Evolutionary conservation across 2,797 vertebrate genomes (phyloP), one percentile per base, ranked within the genome.

Genomic region (Carduelis carduelis): DNA sequence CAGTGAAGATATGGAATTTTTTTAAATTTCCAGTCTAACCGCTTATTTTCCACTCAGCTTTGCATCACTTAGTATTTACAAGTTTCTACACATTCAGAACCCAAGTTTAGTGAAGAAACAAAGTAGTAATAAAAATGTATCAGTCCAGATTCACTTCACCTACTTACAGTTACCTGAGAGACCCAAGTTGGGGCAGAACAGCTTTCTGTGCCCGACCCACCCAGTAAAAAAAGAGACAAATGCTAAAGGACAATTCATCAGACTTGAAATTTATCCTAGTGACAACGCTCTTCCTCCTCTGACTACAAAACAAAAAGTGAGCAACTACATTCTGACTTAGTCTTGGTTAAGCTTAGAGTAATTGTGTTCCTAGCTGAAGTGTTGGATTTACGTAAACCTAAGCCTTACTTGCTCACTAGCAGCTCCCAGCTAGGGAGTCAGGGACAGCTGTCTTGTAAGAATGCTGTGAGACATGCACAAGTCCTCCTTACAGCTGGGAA

Each of bases 161-260:
- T 86, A 57, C 76, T 91, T 86, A 61, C 0, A 81, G 61, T 80
- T 84, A 93, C 86, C 96, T 91, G 85, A 96, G 93, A 93, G 65
- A 86, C 23, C 32, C 16, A 81, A 46, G 21, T 0, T 83, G 65
- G 43, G 69, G 49, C 49, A 90, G 72, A 87, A 89, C 27, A 78
- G 61, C 32, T 47, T 83, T 52, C 65, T 43, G 50, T 57, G 53
- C 61, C 55, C n/a, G 52, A 57, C n/a, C 49, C 53, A 78, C 14
- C 20, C 35, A 75, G 57, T 61, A 83, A 79, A 83, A 74, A 72
- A 18, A 52, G 13, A 92, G 16, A 95, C 46, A 84, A 85, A 72
- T 6, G 8, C 37, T 69, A 61, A 78, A 86, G 34, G 39, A 21
- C 57, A 93, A 49, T 47, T 69, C 23, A 28, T 34, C 44, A 81